phyloP scores from a whole-genome alignment of 2,888 invertebrate species.

The Polyommatus iphigenia region DNA sequence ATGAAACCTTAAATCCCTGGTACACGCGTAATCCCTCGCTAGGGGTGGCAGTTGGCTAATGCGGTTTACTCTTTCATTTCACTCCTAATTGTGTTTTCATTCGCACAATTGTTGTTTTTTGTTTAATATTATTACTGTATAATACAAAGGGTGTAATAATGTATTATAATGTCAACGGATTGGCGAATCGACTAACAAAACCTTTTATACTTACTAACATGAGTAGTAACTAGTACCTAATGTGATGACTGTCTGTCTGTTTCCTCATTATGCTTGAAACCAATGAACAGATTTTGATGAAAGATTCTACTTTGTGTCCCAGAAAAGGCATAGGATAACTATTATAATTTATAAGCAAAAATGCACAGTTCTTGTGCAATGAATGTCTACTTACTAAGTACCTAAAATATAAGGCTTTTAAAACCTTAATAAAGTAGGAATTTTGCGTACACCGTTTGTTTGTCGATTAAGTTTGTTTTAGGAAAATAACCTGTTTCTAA shows the following conservation, averaged over 20 bases:
- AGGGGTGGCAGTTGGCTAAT: slow-evolving; percentile 78
- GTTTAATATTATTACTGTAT: slow-evolving; percentile 45
- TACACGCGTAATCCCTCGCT: slow-evolving; percentile 76
- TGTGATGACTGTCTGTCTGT: too few relatives aligned
- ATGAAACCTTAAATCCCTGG: slow-evolving; percentile 81
- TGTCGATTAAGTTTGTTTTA: background rate
- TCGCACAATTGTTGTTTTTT: slow-evolving; percentile 62
- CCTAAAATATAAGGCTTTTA: background rate
- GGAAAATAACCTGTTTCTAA: slow-evolving; percentile 10
- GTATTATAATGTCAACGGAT: background rate
- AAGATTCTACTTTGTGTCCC: too few relatives aligned
- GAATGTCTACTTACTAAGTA: background rate
- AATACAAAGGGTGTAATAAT: background rate
- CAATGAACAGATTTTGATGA: too few relatives aligned
- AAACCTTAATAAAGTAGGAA: background rate
- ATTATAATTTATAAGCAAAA: too few relatives aligned
- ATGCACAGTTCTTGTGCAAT: background rate
- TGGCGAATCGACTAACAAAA: too few relatives aligned
- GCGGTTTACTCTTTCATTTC: slow-evolving; percentile 77
- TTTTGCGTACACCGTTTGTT: background rate
- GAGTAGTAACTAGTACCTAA: too few relatives aligned
- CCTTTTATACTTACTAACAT: background rate
- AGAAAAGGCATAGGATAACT: too few relatives aligned
- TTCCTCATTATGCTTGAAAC: too few relatives aligned
- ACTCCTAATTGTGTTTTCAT: slow-evolving; percentile 73